A percentile compares a stretch with the other conserved stretches of the same genome.
These are phyloP conservation scores for Euwallacea similis DNA, from an alignment of 1,140 invertebrate genomes.

Conservation along the genomic window DNA sequence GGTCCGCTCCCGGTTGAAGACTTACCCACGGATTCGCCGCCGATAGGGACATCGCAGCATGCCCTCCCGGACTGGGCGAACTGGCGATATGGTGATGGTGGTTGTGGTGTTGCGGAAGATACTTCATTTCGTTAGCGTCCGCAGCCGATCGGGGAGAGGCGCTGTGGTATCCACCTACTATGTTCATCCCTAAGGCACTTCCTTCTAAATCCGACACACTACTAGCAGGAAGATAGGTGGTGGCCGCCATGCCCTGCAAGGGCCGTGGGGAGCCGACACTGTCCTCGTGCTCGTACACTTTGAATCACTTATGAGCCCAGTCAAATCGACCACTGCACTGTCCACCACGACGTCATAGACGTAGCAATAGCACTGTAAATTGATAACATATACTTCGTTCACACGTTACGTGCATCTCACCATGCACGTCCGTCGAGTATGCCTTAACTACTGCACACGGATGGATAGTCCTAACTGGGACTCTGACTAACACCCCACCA, in stretches of 20 bases:
- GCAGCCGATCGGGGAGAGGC: constrained; percentile 77
- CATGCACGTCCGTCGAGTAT: constrained; percentile 55
- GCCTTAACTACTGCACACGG: constrained; percentile 50
- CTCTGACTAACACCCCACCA: constrained; percentile 36
- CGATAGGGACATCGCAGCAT: constrained; percentile 59
- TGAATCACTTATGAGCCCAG: constrained; percentile 47
- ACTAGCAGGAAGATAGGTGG: constrained; percentile 81
- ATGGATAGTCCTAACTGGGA: constrained; percentile 29
- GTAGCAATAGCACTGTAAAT: constrained; percentile 3
- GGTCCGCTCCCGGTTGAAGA: constrained; percentile 73
- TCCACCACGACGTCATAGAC: constrained; percentile 11
- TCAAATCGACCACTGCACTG: constrained; percentile 1
- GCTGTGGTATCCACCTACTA: constrained; percentile 68
- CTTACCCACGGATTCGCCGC: constrained; percentile 81
- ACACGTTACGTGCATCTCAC: constrained; percentile 56
- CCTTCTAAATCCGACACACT: constrained; percentile 76
- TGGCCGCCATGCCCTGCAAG: constrained; percentile 76
- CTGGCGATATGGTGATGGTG: constrained; percentile 73
- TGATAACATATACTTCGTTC: constrained; percentile 39
- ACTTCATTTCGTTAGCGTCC: constrained; percentile 91
- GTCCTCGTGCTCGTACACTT: constrained; percentile 60
- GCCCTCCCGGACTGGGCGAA: constrained; percentile 69
- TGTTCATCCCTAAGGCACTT: constrained; percentile 72
- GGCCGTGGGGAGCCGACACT: constrained; percentile 65
- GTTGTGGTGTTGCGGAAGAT: constrained; percentile 82